A percentile compares a stretch with the other conserved stretches of the same genome.
phyloP scores from a whole-genome alignment of 2,888 invertebrate genomes.

The Frankliniella fusca region DNA sequence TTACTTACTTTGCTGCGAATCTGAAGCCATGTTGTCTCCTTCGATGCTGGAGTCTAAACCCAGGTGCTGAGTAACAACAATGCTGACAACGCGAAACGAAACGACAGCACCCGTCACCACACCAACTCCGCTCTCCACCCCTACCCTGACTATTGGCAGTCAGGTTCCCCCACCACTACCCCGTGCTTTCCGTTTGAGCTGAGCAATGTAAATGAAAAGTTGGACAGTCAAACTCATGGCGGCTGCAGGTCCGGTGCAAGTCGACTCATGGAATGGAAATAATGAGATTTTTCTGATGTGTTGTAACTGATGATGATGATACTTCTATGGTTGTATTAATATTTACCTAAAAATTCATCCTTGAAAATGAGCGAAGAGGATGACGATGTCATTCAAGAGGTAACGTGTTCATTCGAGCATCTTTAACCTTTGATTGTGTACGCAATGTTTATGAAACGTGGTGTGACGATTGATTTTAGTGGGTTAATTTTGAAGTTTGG shows the following conservation, averaged over 20 bases:
- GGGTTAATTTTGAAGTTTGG: neutral
- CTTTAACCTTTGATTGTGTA: neutral
- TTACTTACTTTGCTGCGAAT: too few species aligned
- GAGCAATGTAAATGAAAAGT: neutral
- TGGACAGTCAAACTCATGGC: neutral
- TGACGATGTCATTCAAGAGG: slow-evolving; percentile 16
- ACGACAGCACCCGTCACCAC: neutral
- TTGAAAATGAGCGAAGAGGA: neutral
- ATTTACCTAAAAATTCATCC: neutral
- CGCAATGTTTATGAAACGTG: neutral
- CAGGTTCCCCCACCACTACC: neutral
- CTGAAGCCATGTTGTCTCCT: too few species aligned
- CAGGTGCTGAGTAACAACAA: too few species aligned
- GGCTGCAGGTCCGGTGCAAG: neutral
- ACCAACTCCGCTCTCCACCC: neutral
- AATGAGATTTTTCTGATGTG: neutral
- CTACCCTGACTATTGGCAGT: neutral
- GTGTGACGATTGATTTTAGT: neutral
- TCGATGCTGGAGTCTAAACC: too few species aligned
- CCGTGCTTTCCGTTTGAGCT: neutral
- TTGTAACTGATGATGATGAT: neutral
- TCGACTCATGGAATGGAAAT: neutral
- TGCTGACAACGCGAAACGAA: too few species aligned
- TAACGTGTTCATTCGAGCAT: neutral
- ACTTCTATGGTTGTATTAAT: neutral